Conservation (phyloP, 1,140 invertebrate species). For the Hyphantria cunea region DNA sequence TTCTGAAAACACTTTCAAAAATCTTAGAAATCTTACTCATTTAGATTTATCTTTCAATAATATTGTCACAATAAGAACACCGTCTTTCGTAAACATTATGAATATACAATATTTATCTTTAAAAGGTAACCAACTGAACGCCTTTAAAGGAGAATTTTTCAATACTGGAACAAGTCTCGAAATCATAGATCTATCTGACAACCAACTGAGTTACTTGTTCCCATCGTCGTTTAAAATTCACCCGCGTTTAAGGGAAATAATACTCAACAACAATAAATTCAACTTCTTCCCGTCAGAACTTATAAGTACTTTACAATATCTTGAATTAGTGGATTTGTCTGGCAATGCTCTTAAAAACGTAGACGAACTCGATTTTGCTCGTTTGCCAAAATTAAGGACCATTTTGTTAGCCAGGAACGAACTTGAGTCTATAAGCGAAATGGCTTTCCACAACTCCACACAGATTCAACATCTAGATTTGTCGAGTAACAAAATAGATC, state of each 20-base stretch:
- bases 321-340: conserved; percentile 89
- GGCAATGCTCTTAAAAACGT: conserved; percentile 89
- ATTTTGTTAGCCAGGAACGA: conserved; percentile 88
- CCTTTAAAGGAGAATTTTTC: conserved; percentile 91
- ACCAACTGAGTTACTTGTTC: conserved; percentile 90
- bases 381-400: conserved; percentile 86
- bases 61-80: conserved; percentile 88
- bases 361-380: conserved; percentile 92
- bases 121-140: conserved; percentile 86
- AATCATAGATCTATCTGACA: conserved; percentile 88
- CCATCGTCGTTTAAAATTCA: conserved; percentile 92
- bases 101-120: conserved; percentile 86
- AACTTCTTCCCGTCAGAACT: conserved; percentile 92
- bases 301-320: conserved; percentile 87
- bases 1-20: conserved; percentile 87
- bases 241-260: conserved; percentile 86
- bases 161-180: conserved; percentile 87
- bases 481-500: conserved; percentile 88
- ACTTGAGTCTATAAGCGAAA: conserved; percentile 91
- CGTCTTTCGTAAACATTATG: conserved; percentile 86
- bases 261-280: conserved; percentile 88
- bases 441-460: conserved; percentile 94
- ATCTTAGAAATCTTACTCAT: conserved; percentile 83
- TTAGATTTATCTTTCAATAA: conserved; percentile 90
- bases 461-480: conserved; percentile 92